Evolutionary conservation across 2,888 invertebrate genomes (phyloP).

Genomic region (Agrochola lychnidis): DNA sequence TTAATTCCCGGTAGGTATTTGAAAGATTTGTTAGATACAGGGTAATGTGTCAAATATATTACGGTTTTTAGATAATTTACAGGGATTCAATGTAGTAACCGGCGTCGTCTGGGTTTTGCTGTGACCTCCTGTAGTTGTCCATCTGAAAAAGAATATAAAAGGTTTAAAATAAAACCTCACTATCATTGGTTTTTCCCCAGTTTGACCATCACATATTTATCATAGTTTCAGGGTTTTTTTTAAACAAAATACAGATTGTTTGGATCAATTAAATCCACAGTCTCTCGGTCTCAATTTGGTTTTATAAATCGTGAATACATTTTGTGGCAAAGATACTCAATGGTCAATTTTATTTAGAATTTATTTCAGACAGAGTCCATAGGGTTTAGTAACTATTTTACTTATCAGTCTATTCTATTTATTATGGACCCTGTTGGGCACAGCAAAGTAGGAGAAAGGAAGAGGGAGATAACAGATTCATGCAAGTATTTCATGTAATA

Average conservation of each 20-base stretch:
- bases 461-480: background rate
- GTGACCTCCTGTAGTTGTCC: conserved; percentile 86
- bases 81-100: conserved; percentile 80
- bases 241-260: background rate
- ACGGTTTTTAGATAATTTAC: conserved; percentile 72
- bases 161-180: background rate
- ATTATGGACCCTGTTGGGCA: background rate
- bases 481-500: background rate
- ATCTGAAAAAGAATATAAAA: conserved; percentile 73
- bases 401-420: too few relatives aligned
- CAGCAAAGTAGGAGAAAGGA: background rate
- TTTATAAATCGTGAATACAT: background rate
- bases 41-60: conserved; percentile 57
- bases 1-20: conserved; percentile 52
- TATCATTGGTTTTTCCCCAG: background rate
- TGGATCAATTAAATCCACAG: background rate
- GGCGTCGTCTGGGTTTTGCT: conserved; percentile 79
- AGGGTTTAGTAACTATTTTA: too few relatives aligned
- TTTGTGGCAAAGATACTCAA: background rate
- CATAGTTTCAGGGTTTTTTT: background rate
- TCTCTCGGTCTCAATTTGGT: background rate
- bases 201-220: background rate
- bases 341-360: background rate
- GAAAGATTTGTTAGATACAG: conserved; percentile 54
- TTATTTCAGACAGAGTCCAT: too few relatives aligned